phyloP scores from a whole-genome alignment of 2,888 invertebrate species.

The Cremastinae sp. region DNA sequence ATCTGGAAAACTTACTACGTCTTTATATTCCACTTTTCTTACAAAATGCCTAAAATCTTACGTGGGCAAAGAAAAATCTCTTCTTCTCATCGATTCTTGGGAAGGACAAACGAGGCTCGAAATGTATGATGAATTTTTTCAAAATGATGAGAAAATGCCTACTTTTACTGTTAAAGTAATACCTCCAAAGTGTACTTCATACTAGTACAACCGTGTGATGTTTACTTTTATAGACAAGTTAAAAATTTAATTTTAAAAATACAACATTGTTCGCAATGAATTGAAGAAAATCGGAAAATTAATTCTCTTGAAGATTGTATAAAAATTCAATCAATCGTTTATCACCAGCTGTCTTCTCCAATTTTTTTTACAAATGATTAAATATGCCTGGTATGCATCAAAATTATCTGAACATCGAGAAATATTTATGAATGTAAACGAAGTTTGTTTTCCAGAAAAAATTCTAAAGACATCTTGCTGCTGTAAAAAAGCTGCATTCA shows the following conservation, averaged over 20 bases:
- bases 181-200: constrained; percentile 51
- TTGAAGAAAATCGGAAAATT: constrained; percentile 46
- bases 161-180: constrained; percentile 52
- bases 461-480: constrained; percentile 8
- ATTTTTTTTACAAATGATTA: constrained; percentile 47
- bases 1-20: constrained; percentile 61
- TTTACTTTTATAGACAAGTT: constrained; percentile 54
- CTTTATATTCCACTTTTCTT: constrained; percentile 47
- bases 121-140: constrained; percentile 49
- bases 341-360: constrained; percentile 54
- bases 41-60: constrained; percentile 45
- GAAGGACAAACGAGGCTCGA: constrained; percentile 43
- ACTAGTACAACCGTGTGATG: constrained; percentile 13
- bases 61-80: constrained; percentile 42
- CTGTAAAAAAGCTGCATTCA: constrained; percentile 6
- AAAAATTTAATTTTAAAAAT: constrained; percentile 51
- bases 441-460: constrained; percentile 8
- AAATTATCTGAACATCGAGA: not conserved
- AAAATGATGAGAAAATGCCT: constrained; percentile 23
- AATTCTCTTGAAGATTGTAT: constrained; percentile 51
- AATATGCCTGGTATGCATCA: constrained; percentile 49
- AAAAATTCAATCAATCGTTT: constrained; percentile 54
- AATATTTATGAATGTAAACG: constrained; percentile 16
- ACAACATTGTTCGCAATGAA: constrained; percentile 45
- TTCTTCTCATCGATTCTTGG: constrained; percentile 52